phyloP scores from a whole-genome alignment of 1,140 invertebrate species.

The Ceratosolen solmsi region DNA sequence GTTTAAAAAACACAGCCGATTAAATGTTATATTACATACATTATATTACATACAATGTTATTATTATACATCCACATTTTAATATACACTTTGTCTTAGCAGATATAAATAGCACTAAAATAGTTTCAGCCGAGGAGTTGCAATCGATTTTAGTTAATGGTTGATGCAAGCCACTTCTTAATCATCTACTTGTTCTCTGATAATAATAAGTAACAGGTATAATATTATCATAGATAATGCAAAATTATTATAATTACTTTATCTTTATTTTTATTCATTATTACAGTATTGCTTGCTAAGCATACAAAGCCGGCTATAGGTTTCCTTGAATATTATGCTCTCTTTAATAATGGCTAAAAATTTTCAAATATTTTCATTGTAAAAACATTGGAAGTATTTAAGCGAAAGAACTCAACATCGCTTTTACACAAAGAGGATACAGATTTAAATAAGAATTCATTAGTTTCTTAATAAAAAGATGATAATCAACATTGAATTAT shows the following conservation, averaged over 20 bases:
- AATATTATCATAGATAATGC: no score
- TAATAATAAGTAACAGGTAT: constrained; percentile 83
- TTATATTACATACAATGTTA: no score
- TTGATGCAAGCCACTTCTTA: constrained; percentile 89
- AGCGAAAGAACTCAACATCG: constrained; percentile 82
- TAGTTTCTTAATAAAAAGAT: constrained; percentile 81
- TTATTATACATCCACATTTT: no score
- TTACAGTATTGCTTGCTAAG: constrained; percentile 88
- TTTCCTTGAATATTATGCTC: constrained; percentile 87
- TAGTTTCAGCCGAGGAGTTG: constrained; percentile 86
- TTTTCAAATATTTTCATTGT: constrained; percentile 87
- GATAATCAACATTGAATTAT: constrained; percentile 77
- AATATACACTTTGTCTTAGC: constrained; percentile 88
- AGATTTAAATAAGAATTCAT: constrained; percentile 86
- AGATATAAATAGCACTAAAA: constrained; percentile 87
- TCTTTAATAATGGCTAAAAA: constrained; percentile 89
- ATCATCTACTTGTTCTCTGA: constrained; percentile 88
- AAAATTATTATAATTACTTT: no score
- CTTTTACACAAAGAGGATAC: constrained; percentile 92
- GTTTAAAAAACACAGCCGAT: no score
- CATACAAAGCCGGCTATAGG: constrained; percentile 91
- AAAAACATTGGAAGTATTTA: constrained; percentile 90
- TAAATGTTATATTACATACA: no score
- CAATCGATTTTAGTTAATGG: constrained; percentile 88
- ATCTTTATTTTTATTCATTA: no score